These are phyloP conservation scores for Apodemus speciosus DNA, from an alignment of 2,113 vertebrate genomes.

Conservation along the genomic window DNA sequence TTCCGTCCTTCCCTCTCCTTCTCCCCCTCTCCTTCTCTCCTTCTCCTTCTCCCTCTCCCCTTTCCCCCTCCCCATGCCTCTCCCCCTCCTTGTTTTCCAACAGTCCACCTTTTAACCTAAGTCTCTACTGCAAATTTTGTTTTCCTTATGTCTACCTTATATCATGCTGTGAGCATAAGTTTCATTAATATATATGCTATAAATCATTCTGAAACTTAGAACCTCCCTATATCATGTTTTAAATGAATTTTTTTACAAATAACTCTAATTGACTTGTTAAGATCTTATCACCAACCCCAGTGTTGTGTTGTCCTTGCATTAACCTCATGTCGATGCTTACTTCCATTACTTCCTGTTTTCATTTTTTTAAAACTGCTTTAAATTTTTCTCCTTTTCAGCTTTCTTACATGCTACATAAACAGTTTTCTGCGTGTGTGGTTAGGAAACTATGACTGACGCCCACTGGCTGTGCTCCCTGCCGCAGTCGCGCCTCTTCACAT, in stretches of 20 bases:
- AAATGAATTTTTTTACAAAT: neutral
- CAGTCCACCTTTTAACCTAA: neutral
- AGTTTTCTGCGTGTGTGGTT: neutral
- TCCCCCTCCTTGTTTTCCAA: neutral
- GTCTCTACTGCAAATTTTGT: neutral
- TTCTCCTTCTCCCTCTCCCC: neutral
- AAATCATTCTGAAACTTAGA: neutral
- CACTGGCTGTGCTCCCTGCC: neutral
- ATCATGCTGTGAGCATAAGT: neutral
- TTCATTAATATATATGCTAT: neutral
- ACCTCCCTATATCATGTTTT: neutral
- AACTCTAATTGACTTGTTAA: neutral
- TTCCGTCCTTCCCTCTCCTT: too few species aligned
- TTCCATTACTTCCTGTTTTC: neutral
- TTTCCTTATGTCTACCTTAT: neutral
- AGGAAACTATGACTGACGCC: neutral
- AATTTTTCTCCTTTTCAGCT: neutral
- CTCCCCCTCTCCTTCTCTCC: too few species aligned
- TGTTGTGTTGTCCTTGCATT: neutral
- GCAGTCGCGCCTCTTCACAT: neutral
- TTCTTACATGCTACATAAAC: neutral
- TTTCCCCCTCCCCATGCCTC: too few species aligned
- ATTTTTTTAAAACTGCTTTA: neutral
- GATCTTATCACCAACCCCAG: neutral
- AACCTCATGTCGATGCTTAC: neutral